These are phyloP conservation scores for Steinernema feltiae DNA, from an alignment of 1,140 invertebrate species.

Conservation along the genomic window DNA sequence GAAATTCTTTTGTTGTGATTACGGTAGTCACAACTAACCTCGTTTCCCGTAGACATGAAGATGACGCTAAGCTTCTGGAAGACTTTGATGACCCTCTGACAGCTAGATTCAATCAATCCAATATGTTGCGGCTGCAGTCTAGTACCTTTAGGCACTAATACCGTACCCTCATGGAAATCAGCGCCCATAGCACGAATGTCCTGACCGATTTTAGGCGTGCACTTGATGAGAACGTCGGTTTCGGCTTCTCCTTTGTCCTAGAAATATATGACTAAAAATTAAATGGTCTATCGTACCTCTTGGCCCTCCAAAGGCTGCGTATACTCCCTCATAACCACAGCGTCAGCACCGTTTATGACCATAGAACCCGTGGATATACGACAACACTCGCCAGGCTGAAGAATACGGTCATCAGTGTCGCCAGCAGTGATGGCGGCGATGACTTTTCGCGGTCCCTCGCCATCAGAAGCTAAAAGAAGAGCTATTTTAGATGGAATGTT, in stretches of 20 bases:
- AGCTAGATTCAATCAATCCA: background rate
- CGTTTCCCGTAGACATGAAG: background rate
- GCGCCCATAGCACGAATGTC: background rate
- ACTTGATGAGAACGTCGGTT: background rate
- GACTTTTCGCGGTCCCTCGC: background rate
- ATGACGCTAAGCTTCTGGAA: background rate
- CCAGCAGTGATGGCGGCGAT: background rate
- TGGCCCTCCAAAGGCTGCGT: background rate
- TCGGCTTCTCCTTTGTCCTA: background rate
- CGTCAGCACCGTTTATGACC: background rate
- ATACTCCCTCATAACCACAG: slow-evolving; percentile 8
- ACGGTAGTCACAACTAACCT: background rate
- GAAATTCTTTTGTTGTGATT: background rate
- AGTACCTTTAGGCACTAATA: background rate
- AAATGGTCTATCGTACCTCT: background rate
- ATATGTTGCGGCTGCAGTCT: background rate
- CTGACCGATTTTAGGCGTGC: background rate
- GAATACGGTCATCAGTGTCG: background rate
- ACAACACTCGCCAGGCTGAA: background rate
- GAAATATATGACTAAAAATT: no score
- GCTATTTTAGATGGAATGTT: no score
- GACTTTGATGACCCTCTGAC: background rate
- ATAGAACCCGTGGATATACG: background rate
- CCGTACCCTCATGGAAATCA: background rate
- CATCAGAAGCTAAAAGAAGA: background rate